Conservation (phyloP, 2,113 vertebrate species). For the Apodemus speciosus region DNA sequence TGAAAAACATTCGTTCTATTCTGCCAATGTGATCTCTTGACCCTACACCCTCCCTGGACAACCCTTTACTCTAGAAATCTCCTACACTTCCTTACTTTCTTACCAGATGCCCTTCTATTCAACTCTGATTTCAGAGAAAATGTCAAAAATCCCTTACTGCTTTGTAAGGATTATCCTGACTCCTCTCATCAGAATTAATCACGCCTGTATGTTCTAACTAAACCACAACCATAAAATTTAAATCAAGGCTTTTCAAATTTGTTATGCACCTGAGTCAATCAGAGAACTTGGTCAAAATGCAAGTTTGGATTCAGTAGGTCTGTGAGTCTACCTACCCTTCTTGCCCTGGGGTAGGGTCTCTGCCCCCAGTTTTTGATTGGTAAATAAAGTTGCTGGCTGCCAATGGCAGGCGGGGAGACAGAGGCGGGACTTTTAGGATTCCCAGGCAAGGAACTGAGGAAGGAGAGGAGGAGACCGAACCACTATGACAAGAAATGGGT, state of each 20-base stretch:
- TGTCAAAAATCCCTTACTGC: background rate
- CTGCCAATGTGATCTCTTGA: background rate
- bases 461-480: too few species aligned
- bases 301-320: background rate
- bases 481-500: too few species aligned
- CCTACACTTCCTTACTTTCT: too few species aligned
- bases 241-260: slow-evolving; percentile 30
- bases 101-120: background rate
- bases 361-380: too few species aligned
- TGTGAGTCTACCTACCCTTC: background rate
- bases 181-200: background rate
- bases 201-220: background rate
- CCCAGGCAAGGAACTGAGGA: too few species aligned
- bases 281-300: background rate
- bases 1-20: background rate
- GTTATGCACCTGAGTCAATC: background rate
- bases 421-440: too few species aligned
- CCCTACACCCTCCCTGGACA: background rate
- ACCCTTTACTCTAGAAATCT: background rate
- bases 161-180: background rate
- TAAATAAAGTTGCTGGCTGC: too few species aligned
- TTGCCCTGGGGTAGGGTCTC: background rate
- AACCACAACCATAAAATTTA: background rate
- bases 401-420: too few species aligned
- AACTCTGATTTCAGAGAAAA: background rate